Evolutionary conservation across 2,888 invertebrate species (phyloP), one percentile per base, ranked within the genome.

Genomic region (Dasypogon diadema): DNA sequence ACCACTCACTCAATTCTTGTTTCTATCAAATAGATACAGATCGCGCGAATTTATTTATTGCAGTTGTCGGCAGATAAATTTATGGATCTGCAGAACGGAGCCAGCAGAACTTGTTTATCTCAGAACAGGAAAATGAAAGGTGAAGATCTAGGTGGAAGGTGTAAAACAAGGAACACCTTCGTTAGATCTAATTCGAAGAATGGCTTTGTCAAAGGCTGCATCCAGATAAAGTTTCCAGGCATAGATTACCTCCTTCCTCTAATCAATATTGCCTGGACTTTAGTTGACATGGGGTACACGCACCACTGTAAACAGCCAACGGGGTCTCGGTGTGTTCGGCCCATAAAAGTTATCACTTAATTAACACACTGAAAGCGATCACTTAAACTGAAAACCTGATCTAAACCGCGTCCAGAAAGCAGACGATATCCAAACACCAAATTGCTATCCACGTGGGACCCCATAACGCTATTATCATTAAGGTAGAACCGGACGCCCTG

Each of bases 21-120:
- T 73, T 58, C 46, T 73, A 73, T 73, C 73, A 58, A 42, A 73
- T 73, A 56, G 73, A 73, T 73, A 73, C 56, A 21, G 37, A 73
- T 73, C 73, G 56, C 46, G 56, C 56, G 46, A 42, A 56, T 58
- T 58, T 73, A 73, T 73, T 73, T 73, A 73, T 73, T 56, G 56
- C 56, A 26, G 73, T 56, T 73, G 73, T 73, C 73, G 37, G 56
- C 46, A 22, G 55, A 73, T 56, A 73, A 73, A 73, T 56, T 46
- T 73, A 58, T 73, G 55, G 42, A 73, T 30, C 30, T 70, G 34
- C 30, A 46, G 54, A 30, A 54, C 22, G 30, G 34, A 30, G 18
- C 70, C 54, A 14, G 54, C 54, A 34, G 26, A 70, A 70, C 70
- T 70, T 34, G 70, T 70, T 70, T 70, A 30, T 21, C 16, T 48